Base-by-base conservation (phyloP, 2,113 vertebrate species). In the Romanogobio albipinnatus region DNA sequence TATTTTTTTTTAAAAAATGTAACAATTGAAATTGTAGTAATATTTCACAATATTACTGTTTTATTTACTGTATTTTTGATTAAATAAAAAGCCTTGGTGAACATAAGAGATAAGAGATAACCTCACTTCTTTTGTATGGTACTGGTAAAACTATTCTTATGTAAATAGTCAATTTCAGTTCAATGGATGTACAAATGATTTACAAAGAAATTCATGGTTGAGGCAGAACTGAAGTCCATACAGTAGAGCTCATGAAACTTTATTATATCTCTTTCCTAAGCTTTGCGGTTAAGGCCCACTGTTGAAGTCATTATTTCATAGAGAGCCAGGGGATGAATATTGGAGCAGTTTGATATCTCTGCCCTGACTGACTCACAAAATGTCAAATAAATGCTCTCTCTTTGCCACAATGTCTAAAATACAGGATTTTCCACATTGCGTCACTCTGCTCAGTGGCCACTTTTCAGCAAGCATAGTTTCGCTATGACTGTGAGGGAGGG, bases 401-500 rank as follows among this genome's bases (percentile, higher is more conserved):
- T 14, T 49, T 29, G 74, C 87, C 87, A 87, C 33, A 76, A 64
- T 81, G 90, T 88, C 84, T 85, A 78, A 81, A 75, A 82, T 89
- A 58, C 79, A 78, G 73, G 75, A 86, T 83, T 84, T 87, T 68
- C 89, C 84, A 58, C 59, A 4, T 43, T 77, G 81, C 81, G 59
- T 64, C 77, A 79, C 58, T 43, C n/a, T 47, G 56, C 33, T 78
- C 86, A 59, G 61, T 83, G 58, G 62, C 43, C 61, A 75, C 76
- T 76, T 86, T 61, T 82, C 49, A 89, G 47, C 53, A 62, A 29
- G 82, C 85, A 85, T 62, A 86, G 73, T 90, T 87, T 45, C 70
- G 77, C 66, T 74, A 86, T 76, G 78, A 83, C 79, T 89, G 85
- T 85, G 81, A 89, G 88, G 91, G 91, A 81, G 92, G 91, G 85